These are phyloP conservation scores for Yponomeuta evonymella DNA, from an alignment of 2,888 invertebrate species.

Conservation along the genomic window DNA sequence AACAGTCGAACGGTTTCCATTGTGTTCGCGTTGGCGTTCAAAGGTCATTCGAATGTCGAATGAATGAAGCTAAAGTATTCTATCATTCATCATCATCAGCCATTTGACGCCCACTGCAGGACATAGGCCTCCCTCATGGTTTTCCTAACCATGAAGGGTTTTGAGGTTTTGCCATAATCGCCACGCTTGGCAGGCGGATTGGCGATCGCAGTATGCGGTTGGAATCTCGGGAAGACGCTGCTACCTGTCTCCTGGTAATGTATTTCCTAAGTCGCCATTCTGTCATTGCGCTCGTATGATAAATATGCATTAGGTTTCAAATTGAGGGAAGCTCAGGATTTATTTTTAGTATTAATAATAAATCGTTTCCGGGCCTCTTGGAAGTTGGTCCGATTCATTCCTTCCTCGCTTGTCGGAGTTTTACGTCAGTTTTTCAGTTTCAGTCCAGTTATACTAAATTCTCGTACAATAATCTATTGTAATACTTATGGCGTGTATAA, in stretches of 20 bases:
- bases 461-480: too few relatives aligned
- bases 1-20: neutral
- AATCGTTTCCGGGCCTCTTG: neutral
- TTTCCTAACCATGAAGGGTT: too few relatives aligned
- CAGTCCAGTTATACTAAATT: too few relatives aligned
- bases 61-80: constrained; percentile 3
- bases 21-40: neutral
- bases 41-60: constrained; percentile 9
- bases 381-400: neutral
- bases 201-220: too few relatives aligned
- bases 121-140: too few relatives aligned
- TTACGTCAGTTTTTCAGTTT: neutral
- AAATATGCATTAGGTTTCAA: neutral
- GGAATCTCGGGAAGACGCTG: too few relatives aligned
- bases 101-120: too few relatives aligned
- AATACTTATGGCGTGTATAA: too few relatives aligned
- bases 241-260: too few relatives aligned
- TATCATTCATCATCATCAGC: neutral
- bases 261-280: neutral
- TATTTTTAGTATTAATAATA: neutral
- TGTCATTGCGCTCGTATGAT: neutral
- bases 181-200: too few relatives aligned
- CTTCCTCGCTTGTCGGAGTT: neutral
- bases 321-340: neutral
- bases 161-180: too few relatives aligned